A percentile compares a stretch with the other conserved stretches of the same genome.
These are phyloP conservation scores for Meiosimyza platycephala DNA, from an alignment of 2,888 invertebrate species.

Conservation along the genomic window DNA sequence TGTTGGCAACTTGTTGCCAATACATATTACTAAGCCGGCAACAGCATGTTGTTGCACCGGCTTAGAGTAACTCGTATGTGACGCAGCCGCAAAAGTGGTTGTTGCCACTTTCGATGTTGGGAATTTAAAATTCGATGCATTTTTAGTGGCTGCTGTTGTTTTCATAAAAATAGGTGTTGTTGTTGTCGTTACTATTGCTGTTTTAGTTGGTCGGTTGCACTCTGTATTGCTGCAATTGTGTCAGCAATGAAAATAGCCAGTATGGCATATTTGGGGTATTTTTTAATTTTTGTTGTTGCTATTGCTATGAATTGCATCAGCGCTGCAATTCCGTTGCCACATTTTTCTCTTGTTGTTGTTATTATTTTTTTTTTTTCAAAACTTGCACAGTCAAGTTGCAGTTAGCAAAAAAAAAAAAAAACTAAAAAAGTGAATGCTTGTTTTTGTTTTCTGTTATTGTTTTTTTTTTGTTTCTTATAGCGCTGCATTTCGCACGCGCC, in stretches of 20 bases:
- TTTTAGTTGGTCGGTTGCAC: not conserved
- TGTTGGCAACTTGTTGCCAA: constrained; percentile 4
- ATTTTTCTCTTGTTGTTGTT: constrained; percentile 6
- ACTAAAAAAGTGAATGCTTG: constrained; percentile 8
- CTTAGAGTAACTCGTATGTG: too few species aligned
- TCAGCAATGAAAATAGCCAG: constrained; percentile 19
- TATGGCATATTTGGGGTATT: constrained; percentile 19
- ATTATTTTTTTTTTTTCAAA: not conserved
- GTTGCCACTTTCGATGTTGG: too few species aligned
- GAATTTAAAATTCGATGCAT: not conserved
- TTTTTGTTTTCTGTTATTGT: not conserved
- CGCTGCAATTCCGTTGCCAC: constrained; percentile 21
- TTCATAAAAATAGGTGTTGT: too few species aligned
- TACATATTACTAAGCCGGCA: not conserved
- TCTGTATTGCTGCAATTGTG: constrained; percentile 9
- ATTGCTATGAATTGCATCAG: not conserved
- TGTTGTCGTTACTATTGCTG: not conserved
- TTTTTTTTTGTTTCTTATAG: not conserved
- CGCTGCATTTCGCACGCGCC: too few species aligned
- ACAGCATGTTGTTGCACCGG: not conserved
- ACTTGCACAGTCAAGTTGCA: not conserved
- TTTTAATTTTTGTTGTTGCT: not conserved
- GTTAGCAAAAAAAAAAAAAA: not conserved
- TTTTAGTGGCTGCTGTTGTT: not conserved
- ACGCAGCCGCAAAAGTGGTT: too few species aligned